A percentile compares a stretch with the other conserved stretches of the same genome.
Conservation (phyloP, 2,888 invertebrate genomes). For the Amorpha juglandis region DNA sequence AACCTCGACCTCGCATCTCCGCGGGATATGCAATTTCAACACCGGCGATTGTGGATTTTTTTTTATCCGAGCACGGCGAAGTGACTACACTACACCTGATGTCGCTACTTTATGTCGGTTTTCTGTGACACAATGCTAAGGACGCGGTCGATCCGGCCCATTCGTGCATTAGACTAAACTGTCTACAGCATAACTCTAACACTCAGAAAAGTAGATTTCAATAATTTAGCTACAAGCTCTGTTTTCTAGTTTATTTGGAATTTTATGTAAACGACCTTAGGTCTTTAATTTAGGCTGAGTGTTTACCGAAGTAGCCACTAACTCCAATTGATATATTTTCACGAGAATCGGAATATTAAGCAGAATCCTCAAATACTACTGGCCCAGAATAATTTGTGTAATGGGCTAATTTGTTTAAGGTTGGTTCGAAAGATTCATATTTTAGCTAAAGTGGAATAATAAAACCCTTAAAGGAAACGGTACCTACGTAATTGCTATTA, state of each 20-base stretch:
- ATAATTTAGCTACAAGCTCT: neutral
- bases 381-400: neutral
- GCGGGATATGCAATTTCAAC: too few species aligned
- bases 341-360: neutral
- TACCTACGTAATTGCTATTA: neutral
- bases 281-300: conserved; percentile 1
- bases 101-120: too few species aligned
- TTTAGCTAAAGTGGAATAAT: neutral
- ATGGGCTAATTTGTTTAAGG: conserved; percentile 8
- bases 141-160: too few species aligned
- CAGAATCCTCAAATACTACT: conserved; percentile 9
- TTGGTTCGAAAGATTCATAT: neutral
- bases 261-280: neutral
- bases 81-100: too few species aligned
- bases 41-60: too few species aligned
- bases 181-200: too few species aligned
- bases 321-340: conserved; percentile 4
- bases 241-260: neutral
- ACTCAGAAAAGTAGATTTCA: neutral
- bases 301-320: neutral
- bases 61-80: too few species aligned
- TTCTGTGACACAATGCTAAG: too few species aligned
- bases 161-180: too few species aligned
- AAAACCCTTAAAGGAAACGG: neutral
- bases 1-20: too few species aligned